phyloP scores from a whole-genome alignment of 2,797 vertebrate genomes.

The Dendrocincla fuliginosa region DNA sequence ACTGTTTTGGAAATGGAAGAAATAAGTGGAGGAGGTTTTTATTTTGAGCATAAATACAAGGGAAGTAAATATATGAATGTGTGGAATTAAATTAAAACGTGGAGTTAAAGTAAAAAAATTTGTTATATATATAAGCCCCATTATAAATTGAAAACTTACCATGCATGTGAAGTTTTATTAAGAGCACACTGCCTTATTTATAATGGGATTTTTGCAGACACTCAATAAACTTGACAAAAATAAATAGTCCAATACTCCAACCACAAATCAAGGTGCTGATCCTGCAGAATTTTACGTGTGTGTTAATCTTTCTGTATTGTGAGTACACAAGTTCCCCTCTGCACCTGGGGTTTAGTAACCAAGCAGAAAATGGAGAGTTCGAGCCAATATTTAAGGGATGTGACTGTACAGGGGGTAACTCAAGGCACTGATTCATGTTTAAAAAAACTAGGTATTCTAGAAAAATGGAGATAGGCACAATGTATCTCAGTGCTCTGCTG shows the following conservation, averaged over 20 bases:
- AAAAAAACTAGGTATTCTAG: background rate
- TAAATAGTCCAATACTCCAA: background rate
- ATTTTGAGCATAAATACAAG: background rate
- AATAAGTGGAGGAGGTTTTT: background rate
- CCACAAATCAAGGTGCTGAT: background rate
- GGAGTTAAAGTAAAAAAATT: background rate
- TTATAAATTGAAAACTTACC: background rate
- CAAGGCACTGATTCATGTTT: background rate
- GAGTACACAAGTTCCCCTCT: background rate
- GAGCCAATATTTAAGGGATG: background rate
- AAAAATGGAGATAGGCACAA: background rate
- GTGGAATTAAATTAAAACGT: background rate
- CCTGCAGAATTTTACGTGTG: background rate
- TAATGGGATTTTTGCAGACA: conserved; percentile 12
- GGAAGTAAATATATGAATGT: background rate
- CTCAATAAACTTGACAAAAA: conserved; percentile 37
- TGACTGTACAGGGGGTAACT: background rate
- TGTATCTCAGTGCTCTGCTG: background rate
- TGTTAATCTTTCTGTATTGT: background rate
- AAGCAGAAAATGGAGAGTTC: background rate
- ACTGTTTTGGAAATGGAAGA: background rate
- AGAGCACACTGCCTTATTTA: background rate
- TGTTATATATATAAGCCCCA: background rate
- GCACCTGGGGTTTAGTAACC: background rate
- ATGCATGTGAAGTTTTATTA: background rate